Conservation (phyloP, 1,140 invertebrate genomes). For the Geopemphigus sp. region DNA sequence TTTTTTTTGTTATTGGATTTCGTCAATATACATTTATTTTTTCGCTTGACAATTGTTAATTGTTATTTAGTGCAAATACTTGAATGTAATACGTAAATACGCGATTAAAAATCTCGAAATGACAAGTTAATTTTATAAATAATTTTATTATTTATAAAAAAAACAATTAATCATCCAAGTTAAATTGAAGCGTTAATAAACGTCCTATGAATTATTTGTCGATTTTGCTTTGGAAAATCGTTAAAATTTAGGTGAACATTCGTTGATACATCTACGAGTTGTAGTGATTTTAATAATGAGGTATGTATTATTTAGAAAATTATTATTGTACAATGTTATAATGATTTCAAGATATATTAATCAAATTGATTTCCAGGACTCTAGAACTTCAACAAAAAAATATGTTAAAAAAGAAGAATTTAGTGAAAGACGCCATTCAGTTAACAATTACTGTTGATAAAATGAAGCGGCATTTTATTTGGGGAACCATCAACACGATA, state of each 20-base stretch:
- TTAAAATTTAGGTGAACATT: neutral
- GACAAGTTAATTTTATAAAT: no score
- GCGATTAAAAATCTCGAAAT: no score
- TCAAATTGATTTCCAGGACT: neutral
- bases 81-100: no score
- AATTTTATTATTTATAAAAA: no score
- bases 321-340: neutral
- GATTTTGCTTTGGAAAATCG: neutral
- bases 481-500: slow-evolving; percentile 19
- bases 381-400: slow-evolving; percentile 6
- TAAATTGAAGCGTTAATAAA: no score
- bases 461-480: slow-evolving; percentile 44
- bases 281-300: neutral
- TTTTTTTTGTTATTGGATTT: no score
- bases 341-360: no score
- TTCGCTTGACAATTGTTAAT: no score
- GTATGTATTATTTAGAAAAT: slow-evolving; percentile 12
- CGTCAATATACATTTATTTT: no score
- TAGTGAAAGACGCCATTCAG: slow-evolving; percentile 41
- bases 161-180: no score
- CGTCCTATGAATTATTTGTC: no score
- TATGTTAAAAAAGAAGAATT: slow-evolving; percentile 13
- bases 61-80: no score
- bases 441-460: slow-evolving; percentile 27
- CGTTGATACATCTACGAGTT: neutral